Percentiles rank a stretch among this genome's conserved stretches.
Evolutionary conservation across 2,113 vertebrate species (phyloP).

Genomic region (Paraplagusia blochii): DNA sequence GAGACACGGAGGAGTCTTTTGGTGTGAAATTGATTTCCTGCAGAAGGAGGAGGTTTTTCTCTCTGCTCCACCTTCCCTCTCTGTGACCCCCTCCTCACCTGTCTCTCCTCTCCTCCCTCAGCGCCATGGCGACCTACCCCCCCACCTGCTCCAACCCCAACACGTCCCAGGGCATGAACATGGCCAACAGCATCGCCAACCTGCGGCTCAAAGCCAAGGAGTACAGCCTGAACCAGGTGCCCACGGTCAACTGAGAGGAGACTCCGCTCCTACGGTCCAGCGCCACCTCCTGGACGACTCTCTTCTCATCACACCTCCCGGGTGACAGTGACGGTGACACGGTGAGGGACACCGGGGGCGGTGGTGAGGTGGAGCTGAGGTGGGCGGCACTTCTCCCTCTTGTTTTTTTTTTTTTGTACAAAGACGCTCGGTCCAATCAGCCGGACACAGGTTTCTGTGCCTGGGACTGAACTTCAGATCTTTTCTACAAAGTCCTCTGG

Average conservation of each 20-base stretch:
- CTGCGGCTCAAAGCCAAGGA: slow-evolving; percentile 99
- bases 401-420: slow-evolving; percentile 24
- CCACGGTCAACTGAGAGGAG: slow-evolving; percentile 91
- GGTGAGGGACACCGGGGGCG: slow-evolving; percentile 13
- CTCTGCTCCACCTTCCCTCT: slow-evolving; percentile 29
- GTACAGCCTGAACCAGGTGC: slow-evolving; percentile 99
- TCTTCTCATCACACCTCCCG: background rate
- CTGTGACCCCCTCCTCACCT: slow-evolving; percentile 34
- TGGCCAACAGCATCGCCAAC: slow-evolving; percentile 99
- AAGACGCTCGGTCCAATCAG: slow-evolving; percentile 42
- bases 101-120: slow-evolving; percentile 60
- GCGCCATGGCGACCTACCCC: slow-evolving; percentile 93
- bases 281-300: slow-evolving; percentile 11
- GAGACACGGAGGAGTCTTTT: no score
- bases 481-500: slow-evolving; percentile 13
- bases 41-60: no score
- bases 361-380: slow-evolving; percentile 18
- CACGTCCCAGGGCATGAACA: slow-evolving; percentile 95
- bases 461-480: slow-evolving; percentile 28
- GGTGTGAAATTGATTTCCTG: no score
- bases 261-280: slow-evolving; percentile 5
- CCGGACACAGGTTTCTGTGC: slow-evolving; percentile 39
- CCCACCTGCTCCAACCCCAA: slow-evolving; percentile 92
- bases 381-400: slow-evolving; percentile 6
- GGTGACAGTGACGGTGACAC: slow-evolving; percentile 14